Evolutionary conservation across 1,140 invertebrate species (phyloP), one percentile per base, ranked within the genome.

Genomic region (Panagrolaimus sp.): DNA sequence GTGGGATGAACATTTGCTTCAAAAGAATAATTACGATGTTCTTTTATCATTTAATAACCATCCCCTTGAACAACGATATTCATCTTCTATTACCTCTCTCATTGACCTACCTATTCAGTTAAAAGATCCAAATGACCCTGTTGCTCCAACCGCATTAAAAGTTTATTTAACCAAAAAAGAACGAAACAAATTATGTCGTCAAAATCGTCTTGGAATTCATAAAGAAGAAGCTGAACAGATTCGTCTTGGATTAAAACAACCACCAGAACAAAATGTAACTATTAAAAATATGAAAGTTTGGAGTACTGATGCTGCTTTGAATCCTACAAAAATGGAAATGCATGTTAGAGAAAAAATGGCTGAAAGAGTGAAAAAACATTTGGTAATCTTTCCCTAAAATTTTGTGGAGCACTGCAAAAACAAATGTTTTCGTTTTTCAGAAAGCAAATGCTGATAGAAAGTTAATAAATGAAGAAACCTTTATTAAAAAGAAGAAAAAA

Each of bases 141-240:
- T 75, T 13, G 67, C 78, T 67, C 63, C 71, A 44, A 64, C 72
- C 65, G 67, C 74, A 74, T 57, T 84, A 45, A 75, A 77, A 61
- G 75, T 65, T 5, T 96, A 94, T 82, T 85, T 99, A 0, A 99
- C 96, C 0, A 93, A 96, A 84, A 93, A 95, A 80, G 96, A 99
- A 84, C 87, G 91, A 9, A 98, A 98, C 84, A 98, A 99, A 84
- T 84, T 99, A n/a, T 88, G 96, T 2, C 87, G 96, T 3, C 96
- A 98, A 85, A 98, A 93, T 81, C 86, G 96, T 47, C 57, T 86
- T 42, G 96, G 98, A 85, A 89, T 91, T 4, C 94, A 93, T 90
- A 98, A 98, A 84, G 96, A 99, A 82, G 91, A 96, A 74, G 92
- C 96, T 83, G 96, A 99, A 83, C 98, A 98, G 84, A 95, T 98